Base-by-base conservation (phyloP, 1,140 invertebrate species). In the Patella vulgata region DNA sequence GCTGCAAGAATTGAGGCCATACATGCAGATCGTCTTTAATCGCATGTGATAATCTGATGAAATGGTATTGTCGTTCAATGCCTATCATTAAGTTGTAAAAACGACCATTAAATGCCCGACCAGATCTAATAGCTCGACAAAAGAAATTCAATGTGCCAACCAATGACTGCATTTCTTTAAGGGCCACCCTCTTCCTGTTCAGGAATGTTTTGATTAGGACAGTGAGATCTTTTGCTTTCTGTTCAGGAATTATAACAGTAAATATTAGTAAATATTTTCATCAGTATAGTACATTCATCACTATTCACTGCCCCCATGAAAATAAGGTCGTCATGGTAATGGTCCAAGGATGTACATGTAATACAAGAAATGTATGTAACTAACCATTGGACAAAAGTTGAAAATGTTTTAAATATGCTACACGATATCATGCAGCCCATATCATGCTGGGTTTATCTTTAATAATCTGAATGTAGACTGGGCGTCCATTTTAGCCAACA, bases 91-190 rank as follows among this genome's bases (percentile, higher is more conserved):
- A 33, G 44, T 57, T 27, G 43, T 59, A 59, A 14, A 73, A 23
- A 3, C 60, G 43, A 5, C 63, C 33, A 3, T 31, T 44, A 47
- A 70, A 73, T 14, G 67, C 47, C 11, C 63, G 28, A n/a, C 66
- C 66, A 28, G 56, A 25, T 4, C 40, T 28, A 1, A 69, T 33
- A 12, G 63, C 70, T 30, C 51, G 51, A 23, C 62, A 59, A 23
- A 47, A 48, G 51, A 69, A 69, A 44, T 62, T 61, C 17, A 71
- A 50, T 3, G 31, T n/a, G 14, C 71, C 71, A 3, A 64, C 60
- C 12, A 68, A 25, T 4, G 56, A 64, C 42, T 73, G 68, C 48
- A 70, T 58, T 12, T 64, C 54, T n/a, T 55, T 60, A 14, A 56
- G 23, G 39, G 59, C 56, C 1, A 55, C 59, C 30, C 19, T 55